A percentile compares a stretch with the other conserved stretches of the same genome.
These are phyloP conservation scores for Bombylius major DNA, from an alignment of 2,888 invertebrate genomes.

Conservation along the genomic window DNA sequence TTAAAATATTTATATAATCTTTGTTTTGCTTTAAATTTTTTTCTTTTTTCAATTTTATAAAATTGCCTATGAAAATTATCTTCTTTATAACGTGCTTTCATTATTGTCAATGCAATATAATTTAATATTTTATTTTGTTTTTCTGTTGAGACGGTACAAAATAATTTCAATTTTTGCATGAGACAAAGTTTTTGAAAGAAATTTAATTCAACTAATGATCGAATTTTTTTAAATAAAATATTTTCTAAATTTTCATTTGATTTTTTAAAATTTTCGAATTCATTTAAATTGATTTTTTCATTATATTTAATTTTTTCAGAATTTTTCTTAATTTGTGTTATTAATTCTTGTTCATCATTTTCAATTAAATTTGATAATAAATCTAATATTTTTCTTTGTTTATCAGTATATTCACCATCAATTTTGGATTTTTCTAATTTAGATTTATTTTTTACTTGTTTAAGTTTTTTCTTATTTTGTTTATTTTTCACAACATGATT, in stretches of 20 bases:
- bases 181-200: conserved; percentile 31
- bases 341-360: conserved; percentile 22
- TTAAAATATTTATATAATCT: conserved; percentile 18
- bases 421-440: conserved; percentile 20
- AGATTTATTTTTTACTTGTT: conserved; percentile 6
- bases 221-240: conserved; percentile 22
- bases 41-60: conserved; percentile 18
- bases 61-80: conserved; percentile 17
- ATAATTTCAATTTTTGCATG: conserved; percentile 26
- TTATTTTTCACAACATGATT: background rate
- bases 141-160: conserved; percentile 21
- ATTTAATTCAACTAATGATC: conserved; percentile 26
- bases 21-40: conserved; percentile 31
- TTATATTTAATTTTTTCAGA: conserved; percentile 12
- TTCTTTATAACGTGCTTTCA: conserved; percentile 3
- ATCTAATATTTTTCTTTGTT: conserved; percentile 23
- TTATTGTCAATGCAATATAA: conserved; percentile 19
- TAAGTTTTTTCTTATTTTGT: too few relatives aligned
- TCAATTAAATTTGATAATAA: conserved; percentile 25
- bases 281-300: background rate
- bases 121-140: conserved; percentile 17
- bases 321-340: conserved; percentile 19
- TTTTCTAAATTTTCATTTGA: background rate
- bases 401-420: conserved; percentile 17
- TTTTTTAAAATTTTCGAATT: background rate